Conservation (phyloP, 2,797 vertebrate genomes). For the Periophthalmus magnuspinnatus region DNA sequence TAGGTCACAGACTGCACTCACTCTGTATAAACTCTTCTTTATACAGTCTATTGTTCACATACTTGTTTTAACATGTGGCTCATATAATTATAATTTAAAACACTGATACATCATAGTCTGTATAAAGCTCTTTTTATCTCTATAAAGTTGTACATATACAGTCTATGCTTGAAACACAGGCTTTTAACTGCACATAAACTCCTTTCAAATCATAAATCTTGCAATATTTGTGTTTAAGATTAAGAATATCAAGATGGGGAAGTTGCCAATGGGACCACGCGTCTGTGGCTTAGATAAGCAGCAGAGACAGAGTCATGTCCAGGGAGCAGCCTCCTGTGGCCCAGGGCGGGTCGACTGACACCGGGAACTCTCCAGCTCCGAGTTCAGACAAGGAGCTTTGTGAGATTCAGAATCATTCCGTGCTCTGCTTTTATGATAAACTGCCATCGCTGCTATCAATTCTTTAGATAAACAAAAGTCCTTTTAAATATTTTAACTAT, state of each 20-base stretch:
- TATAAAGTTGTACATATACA: too few relatives aligned
- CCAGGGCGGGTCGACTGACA: constrained; percentile 32
- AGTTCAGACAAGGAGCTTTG: constrained; percentile 19
- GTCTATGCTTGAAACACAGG: not conserved
- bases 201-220: not conserved
- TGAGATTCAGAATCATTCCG: not conserved
- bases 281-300: constrained; percentile 8
- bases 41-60: too few relatives aligned
- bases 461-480: constrained; percentile 7
- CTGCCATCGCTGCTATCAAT: not conserved
- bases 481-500: not conserved
- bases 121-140: too few relatives aligned
- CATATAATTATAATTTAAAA: constrained; percentile 2
- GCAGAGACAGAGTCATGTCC: not conserved
- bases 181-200: not conserved
- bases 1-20: not conserved
- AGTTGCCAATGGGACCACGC: constrained; percentile 9
- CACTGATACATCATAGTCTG: not conserved
- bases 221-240: constrained; percentile 16
- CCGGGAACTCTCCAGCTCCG: constrained; percentile 18
- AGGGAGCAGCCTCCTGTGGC: constrained; percentile 22
- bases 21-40: too few relatives aligned
- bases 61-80: constrained; percentile 12
- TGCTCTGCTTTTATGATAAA: constrained; percentile 4
- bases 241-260: constrained; percentile 25